Evolutionary conservation across 23 tunicate genomes (phyloP).

Genomic region (Clavelina lepadiformis): DNA sequence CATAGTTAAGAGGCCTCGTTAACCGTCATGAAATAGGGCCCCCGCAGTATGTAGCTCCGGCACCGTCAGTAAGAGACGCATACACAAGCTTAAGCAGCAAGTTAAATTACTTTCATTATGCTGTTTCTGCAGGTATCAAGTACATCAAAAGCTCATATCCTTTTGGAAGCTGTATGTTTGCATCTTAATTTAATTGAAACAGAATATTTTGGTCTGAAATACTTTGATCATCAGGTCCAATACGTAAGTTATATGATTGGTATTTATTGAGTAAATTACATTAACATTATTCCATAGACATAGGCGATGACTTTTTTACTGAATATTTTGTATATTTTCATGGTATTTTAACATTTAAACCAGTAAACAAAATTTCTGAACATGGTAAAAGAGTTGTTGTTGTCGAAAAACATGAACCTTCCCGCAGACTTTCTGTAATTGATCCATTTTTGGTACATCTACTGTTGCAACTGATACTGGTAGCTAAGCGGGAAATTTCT

Average conservation of each 20-base stretch:
- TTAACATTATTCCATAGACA: background rate
- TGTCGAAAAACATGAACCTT: too few relatives aligned
- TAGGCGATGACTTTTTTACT: background rate
- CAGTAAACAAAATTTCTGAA: too few relatives aligned
- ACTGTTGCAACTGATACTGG: too few relatives aligned
- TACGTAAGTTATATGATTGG: constrained; percentile 48
- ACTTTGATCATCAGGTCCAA: constrained; percentile 33
- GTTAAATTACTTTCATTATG: background rate
- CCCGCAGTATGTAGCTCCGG: too few relatives aligned
- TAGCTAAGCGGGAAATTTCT: too few relatives aligned
- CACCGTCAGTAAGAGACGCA: background rate
- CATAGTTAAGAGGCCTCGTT: too few relatives aligned
- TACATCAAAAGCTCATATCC: constrained; percentile 37
- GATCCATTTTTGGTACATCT: too few relatives aligned
- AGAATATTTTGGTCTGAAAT: constrained; percentile 78
- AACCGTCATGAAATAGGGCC: too few relatives aligned
- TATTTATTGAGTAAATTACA: background rate
- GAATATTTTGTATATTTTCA: background rate
- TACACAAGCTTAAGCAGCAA: too few relatives aligned
- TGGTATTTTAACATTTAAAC: background rate
- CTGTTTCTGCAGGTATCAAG: background rate
- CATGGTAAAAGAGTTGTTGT: too few relatives aligned
- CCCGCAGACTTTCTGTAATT: too few relatives aligned
- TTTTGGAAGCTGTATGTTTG: constrained; percentile 64
- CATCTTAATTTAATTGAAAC: constrained; percentile 65